These are phyloP conservation scores for Sander lucioperca DNA, from an alignment of 2,113 vertebrate genomes.

Conservation along the genomic window DNA sequence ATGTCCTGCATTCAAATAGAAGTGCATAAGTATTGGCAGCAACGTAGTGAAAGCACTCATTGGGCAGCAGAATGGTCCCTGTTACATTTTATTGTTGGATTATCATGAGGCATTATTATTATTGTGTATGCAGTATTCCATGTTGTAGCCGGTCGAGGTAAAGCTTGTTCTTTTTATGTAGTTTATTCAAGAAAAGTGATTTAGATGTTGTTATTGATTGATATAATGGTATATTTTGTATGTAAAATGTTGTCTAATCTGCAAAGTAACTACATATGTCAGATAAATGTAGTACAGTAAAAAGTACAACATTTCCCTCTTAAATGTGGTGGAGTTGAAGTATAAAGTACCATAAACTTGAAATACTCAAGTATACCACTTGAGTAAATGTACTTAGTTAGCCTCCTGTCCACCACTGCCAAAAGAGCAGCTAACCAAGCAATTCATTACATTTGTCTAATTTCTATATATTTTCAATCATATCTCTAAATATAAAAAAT, in stretches of 20 bases:
- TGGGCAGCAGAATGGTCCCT: neutral
- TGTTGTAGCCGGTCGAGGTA: neutral
- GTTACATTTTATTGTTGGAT: neutral
- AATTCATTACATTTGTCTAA: neutral
- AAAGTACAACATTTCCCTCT: too few species aligned
- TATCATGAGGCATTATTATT: neutral
- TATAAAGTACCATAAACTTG: too few species aligned
- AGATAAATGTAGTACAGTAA: too few species aligned
- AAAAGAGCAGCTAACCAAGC: neutral
- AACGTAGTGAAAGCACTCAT: neutral
- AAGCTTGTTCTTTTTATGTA: too few species aligned
- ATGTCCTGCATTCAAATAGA: neutral
- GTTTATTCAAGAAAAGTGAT: neutral
- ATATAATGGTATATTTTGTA: too few species aligned
- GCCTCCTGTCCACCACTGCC: neutral
- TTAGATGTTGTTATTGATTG: too few species aligned
- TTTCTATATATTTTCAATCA: neutral
- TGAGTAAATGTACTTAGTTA: neutral
- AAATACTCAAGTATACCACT: too few species aligned
- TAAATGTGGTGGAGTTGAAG: too few species aligned
- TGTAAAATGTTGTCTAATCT: neutral
- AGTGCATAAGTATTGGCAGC: neutral
- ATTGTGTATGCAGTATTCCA: neutral
- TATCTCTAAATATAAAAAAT: neutral
- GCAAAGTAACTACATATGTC: neutral